Percentiles rank a stretch among this genome's conserved stretches.
Conservation (phyloP, 64 coral and sea anemone species). For the Stylophora pistillata region DNA sequence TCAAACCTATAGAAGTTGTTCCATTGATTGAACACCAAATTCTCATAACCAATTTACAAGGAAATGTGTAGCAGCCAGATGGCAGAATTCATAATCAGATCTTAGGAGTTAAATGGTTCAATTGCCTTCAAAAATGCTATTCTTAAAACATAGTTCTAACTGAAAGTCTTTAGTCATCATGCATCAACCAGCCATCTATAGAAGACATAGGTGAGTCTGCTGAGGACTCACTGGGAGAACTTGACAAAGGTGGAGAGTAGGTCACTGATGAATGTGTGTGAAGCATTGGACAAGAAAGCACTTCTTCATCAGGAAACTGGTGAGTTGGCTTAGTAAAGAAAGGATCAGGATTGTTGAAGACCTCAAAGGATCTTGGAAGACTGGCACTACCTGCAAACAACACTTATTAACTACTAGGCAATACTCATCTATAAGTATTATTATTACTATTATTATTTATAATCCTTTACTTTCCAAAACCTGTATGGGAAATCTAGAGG, state of each 20-base stretch:
- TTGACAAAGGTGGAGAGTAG: conserved; percentile 25
- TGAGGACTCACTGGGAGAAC: conserved; percentile 22
- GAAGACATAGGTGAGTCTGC: conserved; percentile 31
- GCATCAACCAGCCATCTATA: conserved; percentile 6
- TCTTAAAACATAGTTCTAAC: background rate
- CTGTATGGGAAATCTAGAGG: no score
- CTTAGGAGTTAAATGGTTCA: no score
- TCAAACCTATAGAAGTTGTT: no score
- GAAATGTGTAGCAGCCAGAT: no score
- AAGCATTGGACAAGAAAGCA: background rate
- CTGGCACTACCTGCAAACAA: conserved; percentile 9
- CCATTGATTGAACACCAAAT: no score
- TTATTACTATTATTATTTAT: no score
- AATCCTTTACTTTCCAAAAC: no score
- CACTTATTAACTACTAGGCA: no score
- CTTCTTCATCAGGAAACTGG: background rate
- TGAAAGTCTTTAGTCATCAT: background rate
- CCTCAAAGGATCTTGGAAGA: conserved; percentile 40
- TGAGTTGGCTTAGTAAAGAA: conserved; percentile 16
- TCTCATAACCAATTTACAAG: no score
- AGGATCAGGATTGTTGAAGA: conserved; percentile 43
- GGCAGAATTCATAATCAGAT: no score
- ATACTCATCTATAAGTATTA: no score
- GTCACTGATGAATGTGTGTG: conserved; percentile 26
- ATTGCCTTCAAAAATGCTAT: background rate